Conservation (phyloP, 2,113 vertebrate species). For the Mormyrus iriodes region DNA sequence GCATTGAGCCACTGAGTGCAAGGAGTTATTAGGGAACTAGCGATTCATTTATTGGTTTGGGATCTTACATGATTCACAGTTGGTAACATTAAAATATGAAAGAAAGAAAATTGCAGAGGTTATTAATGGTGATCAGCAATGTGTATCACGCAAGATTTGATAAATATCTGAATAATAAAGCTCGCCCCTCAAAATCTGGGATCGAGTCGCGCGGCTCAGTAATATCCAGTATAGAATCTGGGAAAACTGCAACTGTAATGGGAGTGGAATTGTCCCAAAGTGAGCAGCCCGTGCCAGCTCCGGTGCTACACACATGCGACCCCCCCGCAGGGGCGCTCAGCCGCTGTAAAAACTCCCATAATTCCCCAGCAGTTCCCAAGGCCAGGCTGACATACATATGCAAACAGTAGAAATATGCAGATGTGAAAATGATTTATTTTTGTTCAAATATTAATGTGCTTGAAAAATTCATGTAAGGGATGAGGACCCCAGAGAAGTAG, state of each 20-base stretch:
- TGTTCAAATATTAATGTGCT: conserved; percentile 26
- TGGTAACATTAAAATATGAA: not conserved
- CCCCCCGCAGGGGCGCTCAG: not conserved
- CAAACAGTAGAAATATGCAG: conserved; percentile 14
- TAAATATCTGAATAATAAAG: not conserved
- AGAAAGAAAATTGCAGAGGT: not conserved
- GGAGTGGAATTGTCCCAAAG: not conserved
- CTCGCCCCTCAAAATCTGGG: not conserved
- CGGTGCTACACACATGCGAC: not conserved
- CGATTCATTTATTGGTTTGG: not conserved
- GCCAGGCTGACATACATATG: conserved; percentile 8
- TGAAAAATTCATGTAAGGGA: conserved; percentile 25
- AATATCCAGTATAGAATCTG: not conserved
- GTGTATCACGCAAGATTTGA: not conserved
- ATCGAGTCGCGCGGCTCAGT: not conserved
- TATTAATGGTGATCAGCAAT: not conserved
- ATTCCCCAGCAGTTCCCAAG: not conserved
- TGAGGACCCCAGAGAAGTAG: conserved; percentile 15
- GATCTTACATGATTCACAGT: not conserved
- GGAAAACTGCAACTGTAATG: not conserved
- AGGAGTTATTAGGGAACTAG: not conserved
- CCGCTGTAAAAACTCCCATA: not conserved
- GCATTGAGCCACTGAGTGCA: not conserved
- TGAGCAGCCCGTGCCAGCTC: too few species aligned
- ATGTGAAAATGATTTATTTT: conserved; percentile 18